A percentile compares a stretch with the other conserved stretches of the same genome.
phyloP scores from a whole-genome alignment of 2,113 vertebrate species.

The Anthoscopus minutus region DNA sequence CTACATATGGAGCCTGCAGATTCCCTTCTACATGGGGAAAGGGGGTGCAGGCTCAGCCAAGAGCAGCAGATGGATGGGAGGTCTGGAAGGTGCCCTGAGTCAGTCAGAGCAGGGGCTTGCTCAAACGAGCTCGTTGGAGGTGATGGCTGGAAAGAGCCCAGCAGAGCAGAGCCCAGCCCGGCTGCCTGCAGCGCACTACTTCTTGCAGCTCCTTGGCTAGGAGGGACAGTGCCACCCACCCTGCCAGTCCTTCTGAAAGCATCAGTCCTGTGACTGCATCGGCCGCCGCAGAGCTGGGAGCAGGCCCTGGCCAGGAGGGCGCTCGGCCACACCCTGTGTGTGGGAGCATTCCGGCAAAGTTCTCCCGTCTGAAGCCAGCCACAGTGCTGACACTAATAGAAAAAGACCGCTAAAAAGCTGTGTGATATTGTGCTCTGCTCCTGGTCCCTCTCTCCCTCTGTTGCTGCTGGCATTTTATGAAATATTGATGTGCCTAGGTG shows the following conservation, averaged over 20 bases:
- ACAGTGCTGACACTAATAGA: slow-evolving; percentile 81
- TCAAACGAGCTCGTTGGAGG: rapidly evolving
- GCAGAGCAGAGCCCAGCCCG: not conserved
- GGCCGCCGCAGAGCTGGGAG: not conserved
- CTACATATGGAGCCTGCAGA: not conserved
- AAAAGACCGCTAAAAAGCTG: slow-evolving; percentile 84
- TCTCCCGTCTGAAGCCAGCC: slow-evolving; percentile 60
- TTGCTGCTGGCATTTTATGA: slow-evolving; percentile 87
- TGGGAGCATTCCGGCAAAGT: slow-evolving; percentile 23
- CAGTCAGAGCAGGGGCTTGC: not conserved
- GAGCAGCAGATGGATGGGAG: rapidly evolving
- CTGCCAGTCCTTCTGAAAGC: not conserved
- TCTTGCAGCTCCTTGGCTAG: not conserved
- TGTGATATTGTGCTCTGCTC: slow-evolving; percentile 74
- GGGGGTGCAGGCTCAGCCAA: rapidly evolving
- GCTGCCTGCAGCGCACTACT: rapidly evolving
- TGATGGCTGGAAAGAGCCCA: not conserved
- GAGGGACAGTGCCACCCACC: rapidly evolving
- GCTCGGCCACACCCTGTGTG: slow-evolving; percentile 14
- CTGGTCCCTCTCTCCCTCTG: slow-evolving; percentile 82
- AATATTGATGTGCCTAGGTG: slow-evolving; percentile 85
- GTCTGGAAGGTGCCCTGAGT: not conserved
- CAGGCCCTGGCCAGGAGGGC: not conserved
- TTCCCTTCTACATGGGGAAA: rapidly evolving
- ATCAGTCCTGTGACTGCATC: not conserved